Evolutionary conservation across 1,140 invertebrate genomes (phyloP).

Genomic region (Rhagoletis zephyria): DNA sequence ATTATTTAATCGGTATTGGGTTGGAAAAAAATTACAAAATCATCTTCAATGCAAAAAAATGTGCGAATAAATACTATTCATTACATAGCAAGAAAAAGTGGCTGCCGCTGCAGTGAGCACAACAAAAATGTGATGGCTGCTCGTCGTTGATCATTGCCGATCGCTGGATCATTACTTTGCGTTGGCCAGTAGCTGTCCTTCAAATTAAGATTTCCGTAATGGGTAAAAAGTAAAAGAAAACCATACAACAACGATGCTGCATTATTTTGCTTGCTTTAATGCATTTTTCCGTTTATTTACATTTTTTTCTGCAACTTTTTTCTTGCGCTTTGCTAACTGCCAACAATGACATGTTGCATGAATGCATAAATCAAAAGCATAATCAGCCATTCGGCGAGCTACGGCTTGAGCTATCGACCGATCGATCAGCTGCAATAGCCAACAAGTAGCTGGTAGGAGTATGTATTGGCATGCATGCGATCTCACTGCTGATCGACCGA

Average conservation of each 20-base stretch:
- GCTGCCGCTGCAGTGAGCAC: not conserved
- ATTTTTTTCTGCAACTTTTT: not conserved
- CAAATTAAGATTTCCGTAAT: conserved; percentile 27
- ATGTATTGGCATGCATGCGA: not conserved
- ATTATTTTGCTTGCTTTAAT: not conserved
- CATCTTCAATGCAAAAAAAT: not conserved
- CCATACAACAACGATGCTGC: not conserved
- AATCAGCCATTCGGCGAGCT: conserved; percentile 23
- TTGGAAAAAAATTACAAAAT: not conserved
- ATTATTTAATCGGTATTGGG: not conserved
- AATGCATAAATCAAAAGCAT: conserved; percentile 48
- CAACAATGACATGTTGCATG: conserved; percentile 43
- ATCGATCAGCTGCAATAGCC: not conserved
- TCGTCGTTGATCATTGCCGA: not conserved
- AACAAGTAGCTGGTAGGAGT: not conserved
- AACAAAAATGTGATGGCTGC: not conserved
- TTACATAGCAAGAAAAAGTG: not conserved
- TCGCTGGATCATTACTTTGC: not conserved
- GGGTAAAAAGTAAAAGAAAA: no score
- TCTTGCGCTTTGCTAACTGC: not conserved
- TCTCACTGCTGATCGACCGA: not conserved
- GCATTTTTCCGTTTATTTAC: conserved; percentile 12
- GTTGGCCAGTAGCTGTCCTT: conserved; percentile 33
- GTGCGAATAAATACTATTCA: no score
- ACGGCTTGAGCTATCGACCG: conserved; percentile 5